Percentiles rank a stretch among this genome's conserved stretches.
Conservation (phyloP, 2,888 invertebrate genomes). For the Lordiphosa fenestrarum region DNA sequence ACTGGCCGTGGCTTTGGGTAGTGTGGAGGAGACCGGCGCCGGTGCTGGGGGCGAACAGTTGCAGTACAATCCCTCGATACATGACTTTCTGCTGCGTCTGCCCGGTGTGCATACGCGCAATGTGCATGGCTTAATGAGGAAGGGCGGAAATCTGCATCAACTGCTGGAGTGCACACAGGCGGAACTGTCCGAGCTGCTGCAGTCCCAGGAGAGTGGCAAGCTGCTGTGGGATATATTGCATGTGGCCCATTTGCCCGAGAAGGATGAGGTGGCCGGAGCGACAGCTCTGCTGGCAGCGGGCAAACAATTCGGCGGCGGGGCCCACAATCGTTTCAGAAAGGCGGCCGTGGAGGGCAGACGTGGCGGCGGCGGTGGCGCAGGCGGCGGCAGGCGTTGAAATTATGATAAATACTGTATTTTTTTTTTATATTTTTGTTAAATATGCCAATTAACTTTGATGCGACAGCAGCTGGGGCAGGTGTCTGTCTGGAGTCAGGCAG, state of each 20-base stretch:
- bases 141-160: constrained; percentile 85
- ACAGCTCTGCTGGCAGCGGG: constrained; percentile 67
- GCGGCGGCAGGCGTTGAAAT: constrained; percentile 40
- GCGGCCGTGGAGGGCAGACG: constrained; percentile 59
- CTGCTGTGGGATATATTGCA: constrained; percentile 87
- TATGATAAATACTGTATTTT: constrained; percentile 1
- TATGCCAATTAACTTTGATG: constrained; percentile 21
- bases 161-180: constrained; percentile 84
- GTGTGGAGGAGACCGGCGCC: constrained; percentile 81
- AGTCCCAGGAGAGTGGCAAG: constrained; percentile 86
- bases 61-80: constrained; percentile 86
- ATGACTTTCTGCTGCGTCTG: constrained; percentile 91
- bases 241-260: constrained; percentile 83
- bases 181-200: constrained; percentile 86
- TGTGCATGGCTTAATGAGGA: constrained; percentile 87
- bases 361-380: constrained; percentile 1
- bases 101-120: constrained; percentile 95
- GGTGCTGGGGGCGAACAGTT: constrained; percentile 79
- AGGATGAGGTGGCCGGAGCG: constrained; percentile 77
- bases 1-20: constrained; percentile 87
- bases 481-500: constrained; percentile 2
- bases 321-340: constrained; percentile 73
- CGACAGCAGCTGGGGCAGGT: not conserved
- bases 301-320: constrained; percentile 56
- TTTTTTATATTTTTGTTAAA: too few species aligned